phyloP scores from a whole-genome alignment of 2,113 vertebrate species.

The Chunga burmeisteri region DNA sequence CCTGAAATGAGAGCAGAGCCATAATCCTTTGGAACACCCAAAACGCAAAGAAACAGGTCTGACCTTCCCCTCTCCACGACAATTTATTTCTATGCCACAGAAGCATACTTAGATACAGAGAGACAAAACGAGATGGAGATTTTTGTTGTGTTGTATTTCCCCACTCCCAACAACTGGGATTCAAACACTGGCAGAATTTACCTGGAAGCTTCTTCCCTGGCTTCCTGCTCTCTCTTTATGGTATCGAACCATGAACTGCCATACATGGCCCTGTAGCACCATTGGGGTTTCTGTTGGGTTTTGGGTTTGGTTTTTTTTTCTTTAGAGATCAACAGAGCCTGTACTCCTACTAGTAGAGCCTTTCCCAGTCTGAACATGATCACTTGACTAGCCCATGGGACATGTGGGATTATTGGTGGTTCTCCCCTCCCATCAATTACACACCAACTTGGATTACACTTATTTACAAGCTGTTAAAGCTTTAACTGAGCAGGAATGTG shows the following conservation, averaged over 20 bases:
- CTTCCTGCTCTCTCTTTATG: neutral
- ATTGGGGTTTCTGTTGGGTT: neutral
- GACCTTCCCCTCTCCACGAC: neutral
- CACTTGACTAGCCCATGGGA: rapidly evolving
- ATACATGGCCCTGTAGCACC: neutral
- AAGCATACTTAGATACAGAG: neutral
- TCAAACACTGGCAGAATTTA: neutral
- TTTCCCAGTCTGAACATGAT: neutral
- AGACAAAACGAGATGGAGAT: neutral
- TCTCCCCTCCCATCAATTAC: neutral
- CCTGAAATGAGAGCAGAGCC: neutral
- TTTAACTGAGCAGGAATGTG: neutral
- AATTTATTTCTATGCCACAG: neutral
- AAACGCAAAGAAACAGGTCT: neutral
- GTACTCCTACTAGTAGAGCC: neutral
- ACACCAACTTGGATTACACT: neutral
- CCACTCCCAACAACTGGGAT: neutral
- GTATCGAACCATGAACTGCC: neutral
- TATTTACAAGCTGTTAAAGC: neutral
- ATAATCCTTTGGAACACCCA: neutral
- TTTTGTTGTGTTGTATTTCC: neutral
- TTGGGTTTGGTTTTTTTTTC: neutral
- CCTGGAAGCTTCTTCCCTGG: neutral
- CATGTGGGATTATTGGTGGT: neutral
- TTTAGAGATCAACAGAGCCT: neutral